Base-by-base conservation (phyloP, 2,797 vertebrate genomes). In the Melanogrammus aeglefinus region DNA sequence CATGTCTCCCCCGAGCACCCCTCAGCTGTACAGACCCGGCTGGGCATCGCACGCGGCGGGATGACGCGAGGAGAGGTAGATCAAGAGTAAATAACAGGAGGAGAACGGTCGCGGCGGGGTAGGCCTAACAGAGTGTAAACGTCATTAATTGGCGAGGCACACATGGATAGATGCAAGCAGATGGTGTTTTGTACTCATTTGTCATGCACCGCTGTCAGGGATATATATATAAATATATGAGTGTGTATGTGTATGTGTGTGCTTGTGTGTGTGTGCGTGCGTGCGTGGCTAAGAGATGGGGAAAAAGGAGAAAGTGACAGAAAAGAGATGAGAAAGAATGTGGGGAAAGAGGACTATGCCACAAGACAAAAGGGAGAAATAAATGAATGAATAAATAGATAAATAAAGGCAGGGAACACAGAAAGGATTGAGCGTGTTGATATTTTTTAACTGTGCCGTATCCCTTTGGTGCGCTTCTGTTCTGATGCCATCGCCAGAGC, bases 111-210 rank as follows among this genome's bases (percentile, higher is more conserved):
- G 82, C 85, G 87, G 88, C 90, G 89, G 90, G 90, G 88, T 87
- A 88, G 82, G 77, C 78, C 83, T 83, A 90, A 88, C 82, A 77
- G 80, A 90, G 86, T 89, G 91, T 91, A 91, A 92, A 88, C 86
- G 89, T 90, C 87, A 91, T 93, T 93, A 94, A 91, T 89, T 93
- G 91, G 88, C 84, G 86, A 91, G 80, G 81, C 89, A 89, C 89
- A 92, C 88, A 89, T 91, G 88, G 84, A 88, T 89, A 88, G 89
- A 83, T 91, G 87, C 88, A 85, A 88, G 91, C 92, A 94, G 93
- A 94, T 94, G 92, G 92, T 91, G 91, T 93, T 94, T 92, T 92
- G 91, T 93, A 90, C 92, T 93, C 88, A 90, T 92, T 93, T 93
- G 92, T 94, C 92, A 94, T 90, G 91, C 89, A 85, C 81, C 81